phyloP scores from a whole-genome alignment of 1,140 invertebrate genomes.

The Cherax destructor region DNA sequence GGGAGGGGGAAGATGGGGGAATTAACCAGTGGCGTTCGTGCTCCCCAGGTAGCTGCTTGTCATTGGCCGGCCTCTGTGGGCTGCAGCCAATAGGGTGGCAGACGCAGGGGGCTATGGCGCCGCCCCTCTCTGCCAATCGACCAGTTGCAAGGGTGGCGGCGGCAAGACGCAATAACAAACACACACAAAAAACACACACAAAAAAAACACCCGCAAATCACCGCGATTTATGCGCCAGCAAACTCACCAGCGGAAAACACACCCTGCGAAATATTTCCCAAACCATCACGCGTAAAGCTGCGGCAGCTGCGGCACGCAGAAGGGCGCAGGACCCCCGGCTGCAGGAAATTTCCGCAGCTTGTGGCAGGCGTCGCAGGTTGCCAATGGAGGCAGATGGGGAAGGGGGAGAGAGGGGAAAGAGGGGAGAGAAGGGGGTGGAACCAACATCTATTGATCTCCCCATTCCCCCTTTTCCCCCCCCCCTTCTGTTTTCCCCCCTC shows the following conservation, averaged over 20 bases:
- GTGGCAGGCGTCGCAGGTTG: neutral
- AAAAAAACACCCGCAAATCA: neutral
- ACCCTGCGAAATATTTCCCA: too few species aligned
- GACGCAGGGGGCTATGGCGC: neutral
- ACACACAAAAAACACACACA: neutral
- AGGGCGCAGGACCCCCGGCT: neutral
- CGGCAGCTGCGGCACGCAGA: too few species aligned
- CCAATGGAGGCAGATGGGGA: neutral
- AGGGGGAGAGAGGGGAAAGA: too few species aligned
- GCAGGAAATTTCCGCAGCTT: neutral
- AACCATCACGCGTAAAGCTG: too few species aligned
- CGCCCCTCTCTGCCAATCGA: conserved; percentile 37
- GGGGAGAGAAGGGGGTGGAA: neutral
- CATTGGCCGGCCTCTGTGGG: neutral
- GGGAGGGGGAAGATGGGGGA: neutral
- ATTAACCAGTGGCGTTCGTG: conserved; percentile 26
- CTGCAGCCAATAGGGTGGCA: conserved; percentile 4
- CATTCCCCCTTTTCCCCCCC: too few species aligned
- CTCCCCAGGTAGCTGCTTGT: conserved; percentile 3
- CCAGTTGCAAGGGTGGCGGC: conserved; percentile 30
- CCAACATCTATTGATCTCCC: conserved; percentile 18
- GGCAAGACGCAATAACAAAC: neutral
- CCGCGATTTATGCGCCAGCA: neutral
- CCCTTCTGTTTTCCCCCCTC: conserved; percentile 16
- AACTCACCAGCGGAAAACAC: neutral